Percentiles rank a stretch among this genome's conserved stretches.
phyloP scores from a whole-genome alignment of 2,888 invertebrate species.

The Galeruca laticollis region DNA sequence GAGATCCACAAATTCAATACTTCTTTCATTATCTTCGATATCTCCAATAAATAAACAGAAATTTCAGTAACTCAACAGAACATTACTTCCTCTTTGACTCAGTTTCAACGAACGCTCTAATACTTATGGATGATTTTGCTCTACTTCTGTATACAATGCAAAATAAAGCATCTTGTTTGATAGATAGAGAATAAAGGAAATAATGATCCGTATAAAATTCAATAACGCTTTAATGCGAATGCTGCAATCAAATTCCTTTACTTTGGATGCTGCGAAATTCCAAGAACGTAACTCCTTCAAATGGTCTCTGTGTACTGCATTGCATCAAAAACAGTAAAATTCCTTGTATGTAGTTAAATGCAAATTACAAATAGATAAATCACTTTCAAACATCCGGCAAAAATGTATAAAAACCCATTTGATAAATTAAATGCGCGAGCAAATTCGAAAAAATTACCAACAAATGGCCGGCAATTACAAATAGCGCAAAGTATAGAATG shows the following conservation, averaged over 20 bases:
- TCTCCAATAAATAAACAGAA: no score
- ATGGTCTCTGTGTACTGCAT: not conserved
- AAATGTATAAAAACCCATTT: constrained; percentile 23
- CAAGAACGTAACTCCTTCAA: not conserved
- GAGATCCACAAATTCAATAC: no score
- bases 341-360: not conserved
- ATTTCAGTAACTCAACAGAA: no score
- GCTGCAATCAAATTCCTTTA: not conserved
- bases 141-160: no score
- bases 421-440: constrained; percentile 24
- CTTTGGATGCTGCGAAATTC: not conserved
- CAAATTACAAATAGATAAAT: constrained; percentile 28
- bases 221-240: no score
- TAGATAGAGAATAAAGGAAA: no score
- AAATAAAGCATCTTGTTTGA: no score
- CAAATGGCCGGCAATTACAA: constrained; percentile 24
- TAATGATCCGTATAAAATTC: no score
- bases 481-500: constrained; percentile 25
- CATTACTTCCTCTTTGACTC: no score
- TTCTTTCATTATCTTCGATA: no score
- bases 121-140: no score
- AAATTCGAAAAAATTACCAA: constrained; percentile 13
- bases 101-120: no score
- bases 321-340: not conserved
- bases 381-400: constrained; percentile 23